phyloP scores from a whole-genome alignment of 2,797 vertebrate species.

The Malacoraja senta region DNA sequence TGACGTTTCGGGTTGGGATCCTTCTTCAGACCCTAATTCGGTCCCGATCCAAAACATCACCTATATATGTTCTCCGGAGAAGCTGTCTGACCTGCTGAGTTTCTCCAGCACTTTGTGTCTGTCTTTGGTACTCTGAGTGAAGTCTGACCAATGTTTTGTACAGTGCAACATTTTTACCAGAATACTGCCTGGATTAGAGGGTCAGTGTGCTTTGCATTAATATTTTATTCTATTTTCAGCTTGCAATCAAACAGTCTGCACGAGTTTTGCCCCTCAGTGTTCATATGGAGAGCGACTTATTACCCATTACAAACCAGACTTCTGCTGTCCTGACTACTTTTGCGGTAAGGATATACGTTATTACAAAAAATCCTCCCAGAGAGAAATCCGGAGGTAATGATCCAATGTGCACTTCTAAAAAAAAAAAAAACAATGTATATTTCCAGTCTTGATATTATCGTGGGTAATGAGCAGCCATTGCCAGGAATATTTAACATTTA shows the following conservation, averaged over 20 bases:
- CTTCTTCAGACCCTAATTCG: no score
- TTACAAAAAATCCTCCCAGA: not conserved
- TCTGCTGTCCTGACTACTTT: conserved; percentile 77
- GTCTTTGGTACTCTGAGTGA: no score
- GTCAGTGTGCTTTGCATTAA: not conserved
- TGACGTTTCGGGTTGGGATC: no score
- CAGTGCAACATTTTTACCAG: no score
- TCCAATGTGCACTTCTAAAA: not conserved
- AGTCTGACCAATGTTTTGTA: no score
- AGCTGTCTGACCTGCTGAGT: no score
- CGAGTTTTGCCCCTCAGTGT: conserved; percentile 64
- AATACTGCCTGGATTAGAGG: no score
- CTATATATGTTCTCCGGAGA: no score
- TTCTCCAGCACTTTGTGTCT: no score
- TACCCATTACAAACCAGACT: conserved; percentile 76
- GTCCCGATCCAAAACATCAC: no score
- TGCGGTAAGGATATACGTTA: conserved; percentile 69
- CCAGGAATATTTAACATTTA: not conserved
- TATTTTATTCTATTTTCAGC: conserved; percentile 55
- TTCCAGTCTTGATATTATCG: not conserved
- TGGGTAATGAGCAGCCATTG: not conserved
- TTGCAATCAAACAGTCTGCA: conserved; percentile 85
- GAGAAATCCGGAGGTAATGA: not conserved
- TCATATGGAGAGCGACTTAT: conserved; percentile 74
- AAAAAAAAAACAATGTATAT: not conserved